Percentiles rank a stretch among this genome's conserved stretches.
Evolutionary conservation across 2,888 invertebrate genomes (phyloP).

Genomic region (Rhaphigaster nebulosa): DNA sequence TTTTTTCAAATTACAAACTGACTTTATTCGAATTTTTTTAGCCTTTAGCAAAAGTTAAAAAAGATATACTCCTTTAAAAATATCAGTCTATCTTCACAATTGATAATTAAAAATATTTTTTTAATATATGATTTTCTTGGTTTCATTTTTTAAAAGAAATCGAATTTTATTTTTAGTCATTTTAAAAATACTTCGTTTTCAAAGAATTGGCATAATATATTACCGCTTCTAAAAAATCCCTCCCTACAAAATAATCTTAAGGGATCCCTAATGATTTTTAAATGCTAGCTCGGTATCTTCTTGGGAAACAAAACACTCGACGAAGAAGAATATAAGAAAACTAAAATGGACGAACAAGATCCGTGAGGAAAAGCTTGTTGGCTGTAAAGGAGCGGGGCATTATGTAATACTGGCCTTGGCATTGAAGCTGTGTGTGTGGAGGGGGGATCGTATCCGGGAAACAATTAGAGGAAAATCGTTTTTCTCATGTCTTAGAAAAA

Average conservation of each 20-base stretch:
- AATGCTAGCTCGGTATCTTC: neutral
- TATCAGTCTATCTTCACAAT: too few relatives aligned
- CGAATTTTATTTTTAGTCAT: too few relatives aligned
- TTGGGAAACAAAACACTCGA: neutral
- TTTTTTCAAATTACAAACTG: too few relatives aligned
- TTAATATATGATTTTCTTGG: too few relatives aligned
- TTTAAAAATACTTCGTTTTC: neutral
- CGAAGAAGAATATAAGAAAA: conserved; percentile 19
- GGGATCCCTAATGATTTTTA: neutral
- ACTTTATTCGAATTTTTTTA: too few relatives aligned
- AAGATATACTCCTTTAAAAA: too few relatives aligned
- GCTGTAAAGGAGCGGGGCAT: conserved; percentile 48
- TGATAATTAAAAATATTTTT: too few relatives aligned
- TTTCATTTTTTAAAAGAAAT: too few relatives aligned
- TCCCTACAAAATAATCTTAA: neutral
- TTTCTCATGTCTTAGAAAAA: conserved; percentile 49
- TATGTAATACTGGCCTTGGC: conserved; percentile 58
- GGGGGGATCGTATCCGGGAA: conserved; percentile 61
- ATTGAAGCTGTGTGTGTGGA: conserved; percentile 63
- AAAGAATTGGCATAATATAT: neutral
- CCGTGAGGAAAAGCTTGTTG: conserved; percentile 50
- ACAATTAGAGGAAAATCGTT: conserved; percentile 54
- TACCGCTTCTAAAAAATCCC: neutral
- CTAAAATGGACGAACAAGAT: conserved; percentile 40
- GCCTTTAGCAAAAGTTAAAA: too few relatives aligned